Percentiles rank a stretch among this genome's conserved stretches.
These are phyloP conservation scores for Arizona elegans DNA, from an alignment of 2,113 vertebrate species.

Conservation along the genomic window DNA sequence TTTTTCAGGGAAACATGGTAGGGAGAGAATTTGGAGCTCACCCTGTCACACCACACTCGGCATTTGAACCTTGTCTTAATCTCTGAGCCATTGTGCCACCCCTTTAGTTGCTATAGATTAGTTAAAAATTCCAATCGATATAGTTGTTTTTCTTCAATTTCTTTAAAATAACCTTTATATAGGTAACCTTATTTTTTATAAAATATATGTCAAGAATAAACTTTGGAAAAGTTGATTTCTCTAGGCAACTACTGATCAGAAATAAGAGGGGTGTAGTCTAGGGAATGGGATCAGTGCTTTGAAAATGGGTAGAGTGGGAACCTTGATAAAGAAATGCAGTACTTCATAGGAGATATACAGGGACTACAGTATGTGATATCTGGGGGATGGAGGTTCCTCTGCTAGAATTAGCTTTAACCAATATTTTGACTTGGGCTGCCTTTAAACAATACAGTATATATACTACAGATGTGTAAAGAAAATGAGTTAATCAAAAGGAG, in stretches of 20 bases:
- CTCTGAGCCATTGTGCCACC: neutral
- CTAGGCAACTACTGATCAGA: neutral
- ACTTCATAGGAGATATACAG: neutral
- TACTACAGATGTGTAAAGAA: neutral
- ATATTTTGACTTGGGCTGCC: neutral
- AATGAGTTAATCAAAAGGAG: neutral
- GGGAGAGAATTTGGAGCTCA: neutral
- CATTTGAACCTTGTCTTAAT: neutral
- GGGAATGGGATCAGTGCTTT: neutral
- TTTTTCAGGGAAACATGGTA: too few species aligned
- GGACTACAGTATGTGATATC: neutral
- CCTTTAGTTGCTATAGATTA: neutral
- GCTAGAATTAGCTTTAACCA: neutral
- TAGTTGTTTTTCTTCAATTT: neutral
- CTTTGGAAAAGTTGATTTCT: neutral
- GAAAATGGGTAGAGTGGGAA: neutral
- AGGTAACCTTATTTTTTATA: neutral
- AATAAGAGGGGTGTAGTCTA: neutral
- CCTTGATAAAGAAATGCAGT: neutral
- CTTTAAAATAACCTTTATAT: neutral
- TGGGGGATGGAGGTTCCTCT: neutral
- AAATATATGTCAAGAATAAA: neutral
- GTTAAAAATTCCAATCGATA: neutral
- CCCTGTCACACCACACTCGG: neutral
- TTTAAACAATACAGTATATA: neutral